Evolutionary conservation across 2,888 invertebrate species (phyloP), one percentile per base, ranked within the genome.

Genomic region (Eubasilissa splendida): DNA sequence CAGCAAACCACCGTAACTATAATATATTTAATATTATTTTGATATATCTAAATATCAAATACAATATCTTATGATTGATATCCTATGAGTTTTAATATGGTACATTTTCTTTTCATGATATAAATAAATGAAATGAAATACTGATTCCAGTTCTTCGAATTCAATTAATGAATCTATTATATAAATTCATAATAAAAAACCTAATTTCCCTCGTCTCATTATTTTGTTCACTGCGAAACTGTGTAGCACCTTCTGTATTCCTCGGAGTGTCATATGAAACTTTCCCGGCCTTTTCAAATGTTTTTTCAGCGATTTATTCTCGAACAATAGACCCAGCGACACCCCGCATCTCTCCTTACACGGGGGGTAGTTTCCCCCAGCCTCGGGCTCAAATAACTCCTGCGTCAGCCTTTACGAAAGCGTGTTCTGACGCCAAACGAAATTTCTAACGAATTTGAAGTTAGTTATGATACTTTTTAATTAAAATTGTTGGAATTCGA

Each of bases 221-320:
- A 50, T 52, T 50, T 68, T 50, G n/a, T n/a, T n/a, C 50, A 9
- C n/a, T 50, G 14, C n/a, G 52, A 50, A 42, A 33, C 3, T 50
- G 14, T 33, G 52, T 14, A 42, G 42, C n/a, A 68, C 50, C 42
- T 63, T 12, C 63, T 63, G 33, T 68, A 68, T 68, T 68, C 31
- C 53, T 4, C 31, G 10, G 53, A 70, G 70, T 54, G 70, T 70
- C 70, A 54, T 22, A 14, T 52, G 22, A 7, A 54, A 54, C 54
- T 70, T 53, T 54, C 31, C 50, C 68, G 50, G 53, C 31, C 70
- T 70, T 54, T 33, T 33, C 53, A 68, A 53, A 22, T 5, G 53
- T 70, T 70, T 68, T 66, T 70, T 54, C 70, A 31, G 54, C 31
- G 70, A 70, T 70, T 70, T 70, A 70, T 70, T 70, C 70, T 31